Percentiles rank a stretch among this genome's conserved stretches.
Evolutionary conservation across 1,140 invertebrate genomes (phyloP).

Genomic region (Drosophila nigrodunni): DNA sequence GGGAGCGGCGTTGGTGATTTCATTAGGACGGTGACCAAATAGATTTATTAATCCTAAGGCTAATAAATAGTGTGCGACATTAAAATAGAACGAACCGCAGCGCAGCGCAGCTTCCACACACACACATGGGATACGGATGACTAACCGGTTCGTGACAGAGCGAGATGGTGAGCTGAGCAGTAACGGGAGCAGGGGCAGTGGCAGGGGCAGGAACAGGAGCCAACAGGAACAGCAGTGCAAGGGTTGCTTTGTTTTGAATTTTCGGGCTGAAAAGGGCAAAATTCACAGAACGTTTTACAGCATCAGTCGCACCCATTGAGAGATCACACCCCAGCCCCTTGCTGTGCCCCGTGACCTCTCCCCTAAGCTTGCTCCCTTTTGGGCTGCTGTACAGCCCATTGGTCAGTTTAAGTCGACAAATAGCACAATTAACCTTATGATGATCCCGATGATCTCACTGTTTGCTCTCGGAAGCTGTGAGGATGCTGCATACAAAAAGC

Average conservation of each 20-base stretch:
- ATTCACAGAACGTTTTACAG: slow-evolving; percentile 39
- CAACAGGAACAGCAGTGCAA: background rate
- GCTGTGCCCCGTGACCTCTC: background rate
- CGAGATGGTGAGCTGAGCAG: background rate
- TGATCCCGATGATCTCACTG: slow-evolving; percentile 55
- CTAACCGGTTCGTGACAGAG: slow-evolving; percentile 40
- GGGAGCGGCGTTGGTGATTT: slow-evolving; percentile 65
- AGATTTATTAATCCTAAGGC: slow-evolving; percentile 83
- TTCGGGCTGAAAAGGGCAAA: slow-evolving; percentile 44
- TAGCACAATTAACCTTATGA: slow-evolving; percentile 53
- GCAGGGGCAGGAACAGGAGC: too few relatives aligned
- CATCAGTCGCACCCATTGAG: slow-evolving; percentile 30
- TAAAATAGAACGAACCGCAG: slow-evolving; percentile 63
- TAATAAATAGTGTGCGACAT: slow-evolving; percentile 82
- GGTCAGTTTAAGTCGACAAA: slow-evolving; percentile 33
- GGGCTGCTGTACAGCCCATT: slow-evolving; percentile 13
- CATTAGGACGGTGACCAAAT: slow-evolving; percentile 83
- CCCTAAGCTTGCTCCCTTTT: background rate
- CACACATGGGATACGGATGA: slow-evolving; percentile 2
- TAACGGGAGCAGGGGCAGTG: background rate
- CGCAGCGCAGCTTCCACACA: slow-evolving; percentile 29
- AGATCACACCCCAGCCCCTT: slow-evolving; percentile 27
- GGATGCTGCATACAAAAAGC: background rate
- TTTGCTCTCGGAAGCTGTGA: slow-evolving; percentile 28
- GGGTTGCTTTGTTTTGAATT: slow-evolving; percentile 32